Evolutionary conservation across 1,140 invertebrate genomes (phyloP), one percentile per base, ranked within the genome.

Genomic region (Drosophila lowei): DNA sequence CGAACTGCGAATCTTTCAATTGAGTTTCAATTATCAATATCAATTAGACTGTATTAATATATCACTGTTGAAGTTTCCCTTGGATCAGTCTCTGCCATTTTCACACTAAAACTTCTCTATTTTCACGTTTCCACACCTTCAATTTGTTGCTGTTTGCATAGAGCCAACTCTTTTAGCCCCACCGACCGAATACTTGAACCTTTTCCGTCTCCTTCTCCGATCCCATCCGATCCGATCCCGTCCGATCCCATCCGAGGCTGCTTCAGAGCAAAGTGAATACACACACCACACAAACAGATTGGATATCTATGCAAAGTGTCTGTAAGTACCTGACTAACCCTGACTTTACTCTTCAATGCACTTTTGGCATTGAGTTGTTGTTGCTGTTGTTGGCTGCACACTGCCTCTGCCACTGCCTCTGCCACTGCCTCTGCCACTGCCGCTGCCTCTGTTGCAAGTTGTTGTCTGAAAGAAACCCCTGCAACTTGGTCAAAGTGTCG

Each of bases 351-450:
- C 83, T 88, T 85, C 80, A 85, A 73, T 86, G 80, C 80, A 85
- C 80, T 86, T 85, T 85, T 85, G 81, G 84, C 81, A 85, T 88
- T 85, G 81, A 85, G 81, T 86, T 81, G 77, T 85, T 79, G 79
- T 34, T 23, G 66, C 18, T 70, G 46, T 41, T 48, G 42, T 55
- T 47, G 42, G 42, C 16, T 60, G 59, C 16, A 18, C 18, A 18
- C 18, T 18, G 34, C 42, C n/a, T n/a, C n/a, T n/a, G 61, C 46
- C 52, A 47, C 28, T 60, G 77, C 47, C 34, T 50, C 25, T 54
- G 55, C 43, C 65, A 64, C 18, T 46, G 59, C 43, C 68, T n/a
- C n/a, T n/a, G 73, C 47, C 25, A 49, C 25, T 49, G 49, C 38
- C 62, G 62, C n/a, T 34, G 60, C 38, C 70, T 42, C 46, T 57